phyloP scores from a whole-genome alignment of 64 coral and sea anemone genomes.

The Anthopleura sola region DNA sequence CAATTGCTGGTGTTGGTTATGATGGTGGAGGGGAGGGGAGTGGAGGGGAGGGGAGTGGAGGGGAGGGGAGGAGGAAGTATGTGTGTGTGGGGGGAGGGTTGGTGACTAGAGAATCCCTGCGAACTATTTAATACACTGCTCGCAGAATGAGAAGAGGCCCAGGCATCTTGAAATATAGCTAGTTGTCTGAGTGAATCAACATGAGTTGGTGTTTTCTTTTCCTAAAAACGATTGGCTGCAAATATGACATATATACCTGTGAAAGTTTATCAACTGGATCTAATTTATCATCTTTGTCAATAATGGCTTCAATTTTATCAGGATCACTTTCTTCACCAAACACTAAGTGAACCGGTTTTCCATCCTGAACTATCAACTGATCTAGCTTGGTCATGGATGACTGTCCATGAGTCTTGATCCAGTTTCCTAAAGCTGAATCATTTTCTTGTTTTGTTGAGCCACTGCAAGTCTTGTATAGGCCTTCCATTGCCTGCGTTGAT shows the following conservation, averaged over 20 bases:
- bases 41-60: too few species aligned
- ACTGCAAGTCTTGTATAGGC: not conserved
- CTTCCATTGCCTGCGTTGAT: constrained; percentile 31
- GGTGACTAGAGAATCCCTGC: too few species aligned
- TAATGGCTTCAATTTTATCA: constrained; percentile 35
- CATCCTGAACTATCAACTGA: not conserved
- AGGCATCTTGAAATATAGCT: too few species aligned
- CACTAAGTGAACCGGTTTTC: not conserved
- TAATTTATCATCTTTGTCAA: constrained; percentile 35
- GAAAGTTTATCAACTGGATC: constrained; percentile 51
- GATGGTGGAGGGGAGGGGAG: too few species aligned
- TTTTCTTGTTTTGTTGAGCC: not conserved
- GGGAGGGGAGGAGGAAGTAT: too few species aligned
- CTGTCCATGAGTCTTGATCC: constrained; percentile 42
- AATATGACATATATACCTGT: not conserved
- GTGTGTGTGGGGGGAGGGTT: too few species aligned
- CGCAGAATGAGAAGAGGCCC: too few species aligned
- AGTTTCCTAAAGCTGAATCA: constrained; percentile 19
- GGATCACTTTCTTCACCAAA: constrained; percentile 3
- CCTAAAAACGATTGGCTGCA: too few species aligned
- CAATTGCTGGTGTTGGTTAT: not conserved
- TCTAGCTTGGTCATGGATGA: constrained; percentile 53
- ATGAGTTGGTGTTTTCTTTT: too few species aligned
- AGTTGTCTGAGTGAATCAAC: too few species aligned
- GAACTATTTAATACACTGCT: too few species aligned